phyloP scores from a whole-genome alignment of 2,888 invertebrate species.

The Conomelus anceps region DNA sequence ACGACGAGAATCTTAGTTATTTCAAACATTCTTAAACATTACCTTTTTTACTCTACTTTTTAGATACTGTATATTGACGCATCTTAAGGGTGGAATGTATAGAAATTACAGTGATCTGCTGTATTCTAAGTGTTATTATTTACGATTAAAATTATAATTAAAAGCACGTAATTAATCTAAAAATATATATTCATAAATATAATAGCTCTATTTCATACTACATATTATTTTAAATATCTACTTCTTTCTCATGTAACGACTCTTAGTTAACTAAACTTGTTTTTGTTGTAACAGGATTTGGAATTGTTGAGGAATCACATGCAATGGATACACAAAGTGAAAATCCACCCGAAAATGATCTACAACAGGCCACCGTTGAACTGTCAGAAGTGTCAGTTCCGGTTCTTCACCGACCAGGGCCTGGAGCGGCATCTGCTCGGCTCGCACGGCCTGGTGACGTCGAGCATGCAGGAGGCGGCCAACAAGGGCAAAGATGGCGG shows the following conservation, averaged over 20 bases:
- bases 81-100: too few species aligned
- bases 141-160: too few species aligned
- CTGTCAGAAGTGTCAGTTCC: slow-evolving; percentile 92
- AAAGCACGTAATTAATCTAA: too few species aligned
- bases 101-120: too few species aligned
- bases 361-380: slow-evolving; percentile 89
- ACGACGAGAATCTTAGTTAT: too few species aligned
- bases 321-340: slow-evolving; percentile 97
- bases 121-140: too few species aligned
- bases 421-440: slow-evolving; percentile 90
- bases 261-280: not conserved
- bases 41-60: too few species aligned
- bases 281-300: slow-evolving; percentile 54
- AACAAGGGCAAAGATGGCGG: slow-evolving; percentile 92
- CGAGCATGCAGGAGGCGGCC: slow-evolving; percentile 92
- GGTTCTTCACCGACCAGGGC: slow-evolving; percentile 93
- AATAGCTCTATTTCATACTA: too few species aligned
- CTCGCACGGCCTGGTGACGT: slow-evolving; percentile 89
- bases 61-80: too few species aligned
- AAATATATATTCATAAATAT: too few species aligned
- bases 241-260: not conserved
- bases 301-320: slow-evolving; percentile 92
- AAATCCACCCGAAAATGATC: slow-evolving; percentile 94
- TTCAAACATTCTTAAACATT: too few species aligned
- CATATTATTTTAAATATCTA: not conserved